Percentiles rank a stretch among this genome's conserved stretches.
Evolutionary conservation across 2,797 vertebrate species (phyloP).

Genomic region (Aythya fuligula): DNA sequence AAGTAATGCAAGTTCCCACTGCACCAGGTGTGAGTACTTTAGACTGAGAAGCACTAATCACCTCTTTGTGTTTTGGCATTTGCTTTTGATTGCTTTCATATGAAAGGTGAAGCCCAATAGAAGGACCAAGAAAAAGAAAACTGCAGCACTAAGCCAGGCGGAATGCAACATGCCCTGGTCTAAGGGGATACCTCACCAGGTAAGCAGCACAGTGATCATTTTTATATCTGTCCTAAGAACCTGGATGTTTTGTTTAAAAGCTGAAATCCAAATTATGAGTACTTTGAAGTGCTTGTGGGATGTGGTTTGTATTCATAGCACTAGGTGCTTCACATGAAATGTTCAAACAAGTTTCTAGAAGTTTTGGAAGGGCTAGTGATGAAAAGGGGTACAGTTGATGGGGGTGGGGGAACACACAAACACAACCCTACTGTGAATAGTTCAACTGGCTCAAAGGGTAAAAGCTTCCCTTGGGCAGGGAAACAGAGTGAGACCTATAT

Average conservation of each 20-base stretch:
- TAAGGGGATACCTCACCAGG: neutral
- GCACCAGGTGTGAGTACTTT: neutral
- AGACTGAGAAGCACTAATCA: neutral
- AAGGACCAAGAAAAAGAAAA: neutral
- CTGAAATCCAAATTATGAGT: neutral
- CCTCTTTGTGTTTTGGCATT: neutral
- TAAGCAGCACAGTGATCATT: neutral
- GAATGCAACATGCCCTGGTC: neutral
- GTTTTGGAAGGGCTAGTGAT: neutral
- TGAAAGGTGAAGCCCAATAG: neutral
- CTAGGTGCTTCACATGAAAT: neutral
- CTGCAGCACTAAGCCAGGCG: neutral
- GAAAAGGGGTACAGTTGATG: neutral
- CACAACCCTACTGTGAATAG: neutral
- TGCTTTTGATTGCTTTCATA: neutral
- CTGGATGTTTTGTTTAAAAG: neutral
- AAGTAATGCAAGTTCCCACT: neutral
- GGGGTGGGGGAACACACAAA: neutral
- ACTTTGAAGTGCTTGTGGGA: neutral
- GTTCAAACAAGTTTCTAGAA: neutral
- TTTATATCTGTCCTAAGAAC: neutral
- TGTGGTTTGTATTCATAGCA: neutral
- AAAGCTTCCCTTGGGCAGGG: slow-evolving; percentile 22
- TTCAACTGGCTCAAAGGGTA: neutral
- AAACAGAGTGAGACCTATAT: slow-evolving; percentile 12